Percentiles rank a stretch among this genome's conserved stretches.
Conservation (phyloP, 2,888 invertebrate species). For the Agriotes lineatus region DNA sequence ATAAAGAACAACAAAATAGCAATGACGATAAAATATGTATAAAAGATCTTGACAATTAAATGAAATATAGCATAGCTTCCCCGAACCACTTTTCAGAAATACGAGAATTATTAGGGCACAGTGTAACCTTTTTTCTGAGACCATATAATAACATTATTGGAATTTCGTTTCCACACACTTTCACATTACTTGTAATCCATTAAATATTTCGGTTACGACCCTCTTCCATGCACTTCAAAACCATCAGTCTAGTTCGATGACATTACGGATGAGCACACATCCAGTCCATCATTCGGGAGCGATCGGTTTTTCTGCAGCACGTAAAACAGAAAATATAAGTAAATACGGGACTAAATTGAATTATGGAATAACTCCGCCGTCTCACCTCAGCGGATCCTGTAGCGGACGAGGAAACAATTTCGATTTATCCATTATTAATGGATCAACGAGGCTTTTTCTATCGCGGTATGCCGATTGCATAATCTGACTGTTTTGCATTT, state of each 20-base stretch:
- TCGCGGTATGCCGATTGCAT: neutral
- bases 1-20: too few relatives aligned
- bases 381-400: neutral
- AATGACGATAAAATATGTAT: too few relatives aligned
- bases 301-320: neutral
- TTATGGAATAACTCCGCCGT: neutral
- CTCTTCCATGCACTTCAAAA: neutral
- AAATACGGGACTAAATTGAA: conserved; percentile 4
- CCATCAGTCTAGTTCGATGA: neutral
- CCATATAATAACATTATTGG: too few relatives aligned
- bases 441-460: neutral
- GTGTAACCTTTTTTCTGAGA: too few relatives aligned
- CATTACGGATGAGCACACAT: conserved; percentile 6
- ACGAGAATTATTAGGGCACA: too few relatives aligned
- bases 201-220: neutral
- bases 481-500: neutral
- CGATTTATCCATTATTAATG: conserved; percentile 5
- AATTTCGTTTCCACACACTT: too few relatives aligned
- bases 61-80: too few relatives aligned
- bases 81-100: too few relatives aligned
- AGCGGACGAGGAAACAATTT: conserved; percentile 11
- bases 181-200: too few relatives aligned
- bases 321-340: conserved; percentile 12
- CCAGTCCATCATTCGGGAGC: neutral
- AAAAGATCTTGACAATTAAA: too few relatives aligned